Conservation (phyloP, 2,797 vertebrate genomes). For the Galagoides demidoff region DNA sequence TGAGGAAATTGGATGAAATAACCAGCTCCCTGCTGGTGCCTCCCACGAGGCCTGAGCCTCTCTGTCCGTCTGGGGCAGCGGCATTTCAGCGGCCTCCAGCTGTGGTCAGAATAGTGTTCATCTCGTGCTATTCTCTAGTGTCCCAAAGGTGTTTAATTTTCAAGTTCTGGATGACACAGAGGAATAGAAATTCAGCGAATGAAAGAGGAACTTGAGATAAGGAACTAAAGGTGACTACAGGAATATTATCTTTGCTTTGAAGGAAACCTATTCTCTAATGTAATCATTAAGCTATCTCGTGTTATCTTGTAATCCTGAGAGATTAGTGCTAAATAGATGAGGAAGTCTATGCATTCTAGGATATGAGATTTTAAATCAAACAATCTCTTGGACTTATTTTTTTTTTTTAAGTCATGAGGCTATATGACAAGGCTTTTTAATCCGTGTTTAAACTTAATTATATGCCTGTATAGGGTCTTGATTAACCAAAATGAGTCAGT, state of each 20-base stretch:
- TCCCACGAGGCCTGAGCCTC: neutral
- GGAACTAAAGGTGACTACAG: slow-evolving; percentile 54
- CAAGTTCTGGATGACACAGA: slow-evolving; percentile 77
- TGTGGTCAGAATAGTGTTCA: slow-evolving; percentile 81
- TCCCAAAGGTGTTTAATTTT: slow-evolving; percentile 87
- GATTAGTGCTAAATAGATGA: slow-evolving; percentile 6
- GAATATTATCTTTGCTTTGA: slow-evolving; percentile 60
- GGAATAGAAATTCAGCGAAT: slow-evolving; percentile 80
- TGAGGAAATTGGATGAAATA: slow-evolving; percentile 2
- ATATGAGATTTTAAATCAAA: slow-evolving; percentile 61
- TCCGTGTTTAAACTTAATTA: slow-evolving; percentile 18
- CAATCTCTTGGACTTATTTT: neutral
- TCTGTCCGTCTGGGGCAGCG: slow-evolving; percentile 44
- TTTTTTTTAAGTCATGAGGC: neutral
- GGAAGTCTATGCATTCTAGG: slow-evolving; percentile 5
- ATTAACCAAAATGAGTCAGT: neutral
- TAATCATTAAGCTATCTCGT: slow-evolving; percentile 56
- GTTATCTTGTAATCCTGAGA: neutral
- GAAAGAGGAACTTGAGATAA: slow-evolving; percentile 75
- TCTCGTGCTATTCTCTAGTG: slow-evolving; percentile 76
- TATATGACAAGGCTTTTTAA: neutral
- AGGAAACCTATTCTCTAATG: slow-evolving; percentile 60
- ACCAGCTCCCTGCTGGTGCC: neutral
- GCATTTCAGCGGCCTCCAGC: slow-evolving; percentile 77
- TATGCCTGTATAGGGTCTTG: neutral